phyloP scores from a whole-genome alignment of 2,888 invertebrate species.

The Cyclophora albipunctata region DNA sequence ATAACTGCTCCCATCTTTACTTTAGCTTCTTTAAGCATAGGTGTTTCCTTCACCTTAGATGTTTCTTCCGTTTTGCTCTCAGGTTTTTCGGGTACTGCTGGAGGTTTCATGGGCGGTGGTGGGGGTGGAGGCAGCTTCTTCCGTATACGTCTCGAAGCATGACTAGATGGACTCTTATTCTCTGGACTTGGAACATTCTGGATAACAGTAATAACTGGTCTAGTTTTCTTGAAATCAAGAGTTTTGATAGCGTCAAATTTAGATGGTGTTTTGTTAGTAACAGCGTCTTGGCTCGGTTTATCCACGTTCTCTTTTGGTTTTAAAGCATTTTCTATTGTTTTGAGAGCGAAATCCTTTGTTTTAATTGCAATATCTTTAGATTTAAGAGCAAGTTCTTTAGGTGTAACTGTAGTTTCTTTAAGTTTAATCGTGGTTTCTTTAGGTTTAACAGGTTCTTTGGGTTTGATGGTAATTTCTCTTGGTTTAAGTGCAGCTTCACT shows the following conservation, averaged over 20 bases:
- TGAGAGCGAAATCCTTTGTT: background rate
- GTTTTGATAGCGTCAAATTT: too few species aligned
- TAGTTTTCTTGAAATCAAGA: constrained; percentile 8
- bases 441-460: too few species aligned
- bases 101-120: constrained; percentile 46
- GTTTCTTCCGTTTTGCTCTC: constrained; percentile 30
- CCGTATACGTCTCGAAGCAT: constrained; percentile 50
- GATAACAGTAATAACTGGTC: constrained; percentile 4
- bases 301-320: too few species aligned
- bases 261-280: background rate
- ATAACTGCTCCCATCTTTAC: constrained; percentile 78
- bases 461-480: too few species aligned
- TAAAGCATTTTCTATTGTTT: background rate
- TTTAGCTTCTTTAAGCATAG: constrained; percentile 72
- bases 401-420: too few species aligned
- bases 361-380: background rate
- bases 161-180: constrained; percentile 43
- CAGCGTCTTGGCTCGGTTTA: too few species aligned
- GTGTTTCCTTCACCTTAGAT: constrained; percentile 31
- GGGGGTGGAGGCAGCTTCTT: constrained; percentile 67
- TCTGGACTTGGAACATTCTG: constrained; percentile 27
- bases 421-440: too few species aligned
- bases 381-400: too few species aligned
- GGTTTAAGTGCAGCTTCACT: too few species aligned
- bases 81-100: constrained; percentile 16